Percentiles rank a stretch among this genome's conserved stretches.
These are phyloP conservation scores for Coregonus ussuriensis DNA, from an alignment of 2,797 vertebrate genomes.

Conservation along the genomic window DNA sequence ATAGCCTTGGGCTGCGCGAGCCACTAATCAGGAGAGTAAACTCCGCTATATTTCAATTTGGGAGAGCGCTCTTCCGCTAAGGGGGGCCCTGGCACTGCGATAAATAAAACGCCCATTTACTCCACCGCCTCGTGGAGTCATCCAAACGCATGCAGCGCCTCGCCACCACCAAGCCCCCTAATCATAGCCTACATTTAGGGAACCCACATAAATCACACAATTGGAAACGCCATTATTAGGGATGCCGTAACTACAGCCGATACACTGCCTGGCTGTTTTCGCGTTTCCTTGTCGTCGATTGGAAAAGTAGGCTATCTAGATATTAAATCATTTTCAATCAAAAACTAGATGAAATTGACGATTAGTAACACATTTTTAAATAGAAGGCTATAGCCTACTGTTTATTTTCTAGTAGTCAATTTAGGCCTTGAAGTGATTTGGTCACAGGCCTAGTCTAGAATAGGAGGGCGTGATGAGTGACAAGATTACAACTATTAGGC, in stretches of 20 bases:
- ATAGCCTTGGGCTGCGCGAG: conserved; percentile 86
- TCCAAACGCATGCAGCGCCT: conserved; percentile 74
- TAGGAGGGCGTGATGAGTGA: conserved; percentile 41
- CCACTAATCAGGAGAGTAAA: conserved; percentile 99
- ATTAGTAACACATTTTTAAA: conserved; percentile 10
- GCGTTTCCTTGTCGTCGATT: conserved; percentile 81
- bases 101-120: conserved; percentile 99
- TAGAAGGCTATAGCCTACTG: conserved; percentile 1
- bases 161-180: conserved; percentile 71
- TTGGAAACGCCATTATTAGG: conserved; percentile 89
- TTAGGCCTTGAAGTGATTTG: neutral
- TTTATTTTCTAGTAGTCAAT: conserved; percentile 8
- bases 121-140: conserved; percentile 82
- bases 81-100: conserved; percentile 92
- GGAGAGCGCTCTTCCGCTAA: conserved; percentile 95
- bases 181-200: conserved; percentile 88
- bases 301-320: conserved; percentile 21
- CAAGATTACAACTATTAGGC: conserved; percentile 40
- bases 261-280: conserved; percentile 51
- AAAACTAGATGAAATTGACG: conserved; percentile 39
- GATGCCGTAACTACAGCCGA: conserved; percentile 77
- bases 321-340: conserved; percentile 50
- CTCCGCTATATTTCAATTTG: conserved; percentile 99
- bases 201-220: conserved; percentile 90
- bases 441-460: conserved; percentile 54